Conservation (phyloP, 2,888 invertebrate genomes). For the Brachyptera putata region DNA sequence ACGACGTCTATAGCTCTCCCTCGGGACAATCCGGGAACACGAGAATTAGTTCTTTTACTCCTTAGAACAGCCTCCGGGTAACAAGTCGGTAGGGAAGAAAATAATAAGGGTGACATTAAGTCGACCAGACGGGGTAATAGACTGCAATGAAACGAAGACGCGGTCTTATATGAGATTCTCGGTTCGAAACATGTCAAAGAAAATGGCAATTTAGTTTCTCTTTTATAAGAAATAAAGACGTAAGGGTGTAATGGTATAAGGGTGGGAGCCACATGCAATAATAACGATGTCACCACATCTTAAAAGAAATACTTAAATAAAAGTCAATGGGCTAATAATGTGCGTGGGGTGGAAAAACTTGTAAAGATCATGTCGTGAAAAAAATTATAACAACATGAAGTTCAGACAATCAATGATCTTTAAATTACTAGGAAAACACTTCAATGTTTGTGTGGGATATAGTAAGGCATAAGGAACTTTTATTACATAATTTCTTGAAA, state of each 20-base stretch:
- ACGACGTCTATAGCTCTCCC: slow-evolving; percentile 17
- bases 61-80: slow-evolving; percentile 21
- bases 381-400: too few relatives aligned
- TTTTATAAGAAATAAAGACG: slow-evolving; percentile 8
- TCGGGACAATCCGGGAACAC: slow-evolving; percentile 17
- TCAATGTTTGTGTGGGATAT: too few relatives aligned
- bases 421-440: too few relatives aligned
- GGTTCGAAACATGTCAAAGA: slow-evolving; percentile 17
- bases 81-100: slow-evolving; percentile 22
- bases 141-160: slow-evolving; percentile 20
- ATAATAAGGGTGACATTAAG: slow-evolving; percentile 29
- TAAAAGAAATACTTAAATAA: too few relatives aligned
- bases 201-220: slow-evolving; percentile 23
- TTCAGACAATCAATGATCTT: too few relatives aligned
- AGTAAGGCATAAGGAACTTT: too few relatives aligned
- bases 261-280: neutral
- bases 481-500: too few relatives aligned
- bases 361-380: too few relatives aligned
- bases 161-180: slow-evolving; percentile 10
- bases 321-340: too few relatives aligned
- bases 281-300: neutral
- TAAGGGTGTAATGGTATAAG: neutral
- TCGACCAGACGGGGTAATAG: slow-evolving; percentile 12
- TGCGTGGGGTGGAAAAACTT: too few relatives aligned
- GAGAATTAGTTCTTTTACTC: slow-evolving; percentile 27